These are phyloP conservation scores for Lasioglossum albipes DNA, from an alignment of 1,140 invertebrate genomes.

Conservation along the genomic window DNA sequence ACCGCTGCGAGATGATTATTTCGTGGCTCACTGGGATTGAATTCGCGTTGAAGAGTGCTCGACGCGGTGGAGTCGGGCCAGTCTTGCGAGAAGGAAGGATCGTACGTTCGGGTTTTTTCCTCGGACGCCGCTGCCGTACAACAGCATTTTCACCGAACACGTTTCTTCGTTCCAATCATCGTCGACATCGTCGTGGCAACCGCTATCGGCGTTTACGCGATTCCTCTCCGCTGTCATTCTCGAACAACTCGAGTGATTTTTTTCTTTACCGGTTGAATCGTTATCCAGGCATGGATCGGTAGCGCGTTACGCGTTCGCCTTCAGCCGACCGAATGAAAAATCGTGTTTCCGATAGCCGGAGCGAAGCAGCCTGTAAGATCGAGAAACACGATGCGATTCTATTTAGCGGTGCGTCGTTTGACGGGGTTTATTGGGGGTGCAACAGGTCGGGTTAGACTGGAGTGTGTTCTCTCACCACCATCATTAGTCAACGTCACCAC, in stretches of 20 bases:
- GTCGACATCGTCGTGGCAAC: conserved; percentile 1
- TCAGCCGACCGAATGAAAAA: conserved; percentile 29
- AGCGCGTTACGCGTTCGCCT: no score
- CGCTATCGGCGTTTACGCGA: neutral
- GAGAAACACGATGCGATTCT: conserved; percentile 78
- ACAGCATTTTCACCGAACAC: conserved; percentile 30
- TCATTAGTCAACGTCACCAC: conserved; percentile 81
- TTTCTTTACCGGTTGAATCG: no score
- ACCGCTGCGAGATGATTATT: conserved; percentile 76
- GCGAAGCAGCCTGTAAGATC: conserved; percentile 74
- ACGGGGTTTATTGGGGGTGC: conserved; percentile 79
- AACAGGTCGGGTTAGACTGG: conserved; percentile 79
- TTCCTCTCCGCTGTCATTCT: neutral
- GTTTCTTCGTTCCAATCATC: conserved; percentile 25
- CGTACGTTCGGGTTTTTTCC: conserved; percentile 71
- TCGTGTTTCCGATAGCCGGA: conserved; percentile 57
- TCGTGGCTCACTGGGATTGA: conserved; percentile 76
- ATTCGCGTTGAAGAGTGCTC: conserved; percentile 76
- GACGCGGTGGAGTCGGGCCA: conserved; percentile 70
- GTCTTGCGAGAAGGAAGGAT: conserved; percentile 67
- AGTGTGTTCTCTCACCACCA: conserved; percentile 80
- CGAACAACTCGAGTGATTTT: neutral
- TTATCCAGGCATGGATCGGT: no score
- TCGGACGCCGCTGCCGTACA: conserved; percentile 53
- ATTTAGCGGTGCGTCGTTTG: conserved; percentile 79